Evolutionary conservation across 2,888 invertebrate genomes (phyloP), one percentile per base, ranked within the genome.

Genomic region (Lasioglossum morio): DNA sequence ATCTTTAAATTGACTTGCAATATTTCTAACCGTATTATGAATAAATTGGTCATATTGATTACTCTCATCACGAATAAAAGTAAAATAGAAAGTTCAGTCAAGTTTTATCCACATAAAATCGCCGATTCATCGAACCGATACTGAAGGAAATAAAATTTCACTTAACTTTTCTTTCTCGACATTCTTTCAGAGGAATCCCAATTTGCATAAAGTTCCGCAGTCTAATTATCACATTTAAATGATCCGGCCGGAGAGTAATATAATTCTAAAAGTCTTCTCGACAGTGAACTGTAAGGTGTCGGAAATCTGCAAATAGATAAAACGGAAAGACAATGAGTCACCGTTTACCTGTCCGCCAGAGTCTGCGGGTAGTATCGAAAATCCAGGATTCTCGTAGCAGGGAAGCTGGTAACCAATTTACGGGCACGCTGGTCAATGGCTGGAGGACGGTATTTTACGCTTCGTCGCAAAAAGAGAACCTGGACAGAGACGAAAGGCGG

Each of bases 341-440:
- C 70, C 81, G 70, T 89, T 88, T 89, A 82, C 79, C 79, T 79
- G 85, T 83, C 73, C 78, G 30, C 43, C 53, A n/a, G 40, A 87
- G 63, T 84, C 73, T 78, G 73, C 74, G 66, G 73, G 66, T 82
- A 80, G 48, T 81, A 79, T 82, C 81, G 79, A 74, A 83, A 82
- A 82, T 81, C 85, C 70, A 14, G 81, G 78, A 85, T 82, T 73
- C 85, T 77, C 81, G 74, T 81, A 75, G 82, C 57, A 66, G 77
- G 75, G 66, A 82, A 82, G 40, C 77, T 81, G 81, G 89, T 81
- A 89, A 90, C 85, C 85, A 89, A 89, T 90, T 88, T 90, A 87
- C 90, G 88, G 74, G 48, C 78, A 53, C 53, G 69, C 75, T 66
- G 69, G 72, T 72, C 82, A 81, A 79, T 82, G 85, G 81, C 48